Evolutionary conservation across 1,140 invertebrate genomes (phyloP), one percentile per base, ranked within the genome.

Genomic region (Ceratosolen solmsi): DNA sequence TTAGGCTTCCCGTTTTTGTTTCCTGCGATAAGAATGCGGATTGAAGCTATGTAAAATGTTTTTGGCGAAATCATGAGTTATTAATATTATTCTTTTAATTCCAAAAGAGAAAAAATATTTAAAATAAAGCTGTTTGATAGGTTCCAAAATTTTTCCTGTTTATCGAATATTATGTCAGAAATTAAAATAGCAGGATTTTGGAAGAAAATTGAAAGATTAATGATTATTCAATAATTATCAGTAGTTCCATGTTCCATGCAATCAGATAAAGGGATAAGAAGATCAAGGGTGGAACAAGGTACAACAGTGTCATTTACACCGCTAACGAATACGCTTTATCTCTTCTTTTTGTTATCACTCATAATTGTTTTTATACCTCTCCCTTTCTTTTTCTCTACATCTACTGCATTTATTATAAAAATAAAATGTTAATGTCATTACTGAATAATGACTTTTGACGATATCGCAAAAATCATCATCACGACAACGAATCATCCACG

Each of bases 341-440:
- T 73, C 72, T 58, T 49, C 79, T 60, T 84, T 46, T 46, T 46
- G 5, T 80, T 78, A 71, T 86, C 85, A 88, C 60, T 68, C 76
- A 58, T 73, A 3, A 46, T 54, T 71, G 11, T 76, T 63, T 76
- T 70, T 65, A 56, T 38, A 77, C 65, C 80, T 46, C 70, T 56
- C 73, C 70, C 27, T 80, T 73, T 84, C 82, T 65, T 79, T 83
- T 75, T 80, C 77, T 84, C 85, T 89, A 89, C 86, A 70, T 86
- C 88, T 89, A 89, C 88, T 85, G 86, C 86, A 87, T 90, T 88
- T 88, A 88, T 81, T 91, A 91, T 89, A 91, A 91, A 91, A 91
- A 91, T 91, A 91, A 91, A 91, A 90, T 91, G 88, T 77, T 90
- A 90, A 91, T 87, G 89, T 89, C 89, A 89, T 90, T 90, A 88